phyloP scores from a whole-genome alignment of 2,113 vertebrate species.

The Thermophis baileyi region DNA sequence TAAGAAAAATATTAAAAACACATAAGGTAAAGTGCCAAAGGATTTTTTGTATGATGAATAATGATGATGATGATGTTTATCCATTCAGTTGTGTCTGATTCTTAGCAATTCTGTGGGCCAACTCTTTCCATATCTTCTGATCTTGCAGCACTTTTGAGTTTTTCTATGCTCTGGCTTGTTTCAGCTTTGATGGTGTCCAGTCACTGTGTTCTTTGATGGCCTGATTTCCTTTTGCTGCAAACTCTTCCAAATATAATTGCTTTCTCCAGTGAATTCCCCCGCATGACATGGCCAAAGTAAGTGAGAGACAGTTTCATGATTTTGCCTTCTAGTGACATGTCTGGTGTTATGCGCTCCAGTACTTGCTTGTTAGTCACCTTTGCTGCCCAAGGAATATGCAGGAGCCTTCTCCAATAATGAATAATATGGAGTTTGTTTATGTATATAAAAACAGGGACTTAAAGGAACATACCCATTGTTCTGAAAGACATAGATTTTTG shows the following conservation, averaged over 20 bases:
- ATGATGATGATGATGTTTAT: too few relatives aligned
- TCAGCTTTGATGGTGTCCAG: neutral
- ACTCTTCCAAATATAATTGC: neutral
- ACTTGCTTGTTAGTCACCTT: neutral
- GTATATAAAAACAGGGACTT: neutral
- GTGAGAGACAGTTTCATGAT: neutral
- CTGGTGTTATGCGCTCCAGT: neutral
- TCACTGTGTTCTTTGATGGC: neutral
- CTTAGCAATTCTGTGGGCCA: neutral
- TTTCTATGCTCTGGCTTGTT: neutral
- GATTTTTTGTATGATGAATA: too few relatives aligned
- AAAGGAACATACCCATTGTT: neutral
- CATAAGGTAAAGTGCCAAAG: too few relatives aligned
- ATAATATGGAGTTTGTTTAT: neutral
- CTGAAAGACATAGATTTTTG: neutral
- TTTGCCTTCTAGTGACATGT: too few relatives aligned
- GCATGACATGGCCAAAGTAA: neutral
- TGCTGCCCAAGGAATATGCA: neutral
- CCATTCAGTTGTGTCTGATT: neutral
- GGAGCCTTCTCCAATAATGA: neutral
- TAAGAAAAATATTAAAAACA: too few relatives aligned
- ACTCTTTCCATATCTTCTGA: neutral
- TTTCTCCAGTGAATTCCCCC: neutral
- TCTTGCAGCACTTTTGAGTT: neutral
- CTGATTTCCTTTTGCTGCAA: neutral